Percentiles rank a stretch among this genome's conserved stretches.
Evolutionary conservation across 1,140 invertebrate species (phyloP).

Genomic region (Semibalanus balanoides): DNA sequence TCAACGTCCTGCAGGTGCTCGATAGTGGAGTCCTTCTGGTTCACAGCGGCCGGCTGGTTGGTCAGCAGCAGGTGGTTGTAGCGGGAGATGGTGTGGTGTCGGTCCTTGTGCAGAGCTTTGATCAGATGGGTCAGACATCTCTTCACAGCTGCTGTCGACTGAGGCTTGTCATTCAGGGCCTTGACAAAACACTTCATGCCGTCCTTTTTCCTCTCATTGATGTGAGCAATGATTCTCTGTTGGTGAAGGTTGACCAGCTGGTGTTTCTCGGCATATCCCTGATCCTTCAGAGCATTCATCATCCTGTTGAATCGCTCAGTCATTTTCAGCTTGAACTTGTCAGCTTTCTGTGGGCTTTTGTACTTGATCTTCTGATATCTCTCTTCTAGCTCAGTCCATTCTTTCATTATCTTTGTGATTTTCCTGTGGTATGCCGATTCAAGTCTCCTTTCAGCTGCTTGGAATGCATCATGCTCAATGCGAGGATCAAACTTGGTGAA

Average conservation of each 20-base stretch:
- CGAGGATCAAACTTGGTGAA: conserved; percentile 87
- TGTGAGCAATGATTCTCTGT: conserved; percentile 71
- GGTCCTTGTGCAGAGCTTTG: conserved; percentile 81
- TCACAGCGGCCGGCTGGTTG: conserved; percentile 66
- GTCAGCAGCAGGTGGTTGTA: conserved; percentile 75
- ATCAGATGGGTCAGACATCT: conserved; percentile 82
- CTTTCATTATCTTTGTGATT: conserved; percentile 85
- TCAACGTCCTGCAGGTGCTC: conserved; percentile 76
- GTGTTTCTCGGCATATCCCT: conserved; percentile 86
- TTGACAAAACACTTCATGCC: conserved; percentile 88
- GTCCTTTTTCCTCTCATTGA: conserved; percentile 90
- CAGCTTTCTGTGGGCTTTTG: conserved; percentile 74
- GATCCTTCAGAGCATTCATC: conserved; percentile 84
- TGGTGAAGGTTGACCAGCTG: conserved; percentile 93
- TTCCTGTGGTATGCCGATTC: conserved; percentile 87
- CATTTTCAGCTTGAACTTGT: conserved; percentile 93
- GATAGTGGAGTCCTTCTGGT: conserved; percentile 71
- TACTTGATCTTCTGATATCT: conserved; percentile 90
- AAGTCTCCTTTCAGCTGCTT: conserved; percentile 71
- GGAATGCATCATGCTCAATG: conserved; percentile 87
- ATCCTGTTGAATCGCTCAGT: conserved; percentile 87
- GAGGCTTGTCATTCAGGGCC: conserved; percentile 59
- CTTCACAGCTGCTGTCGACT: conserved; percentile 41
- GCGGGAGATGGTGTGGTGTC: conserved; percentile 88
- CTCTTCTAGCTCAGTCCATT: conserved; percentile 94